Percentiles rank a stretch among this genome's conserved stretches.
These are phyloP conservation scores for Aricia artaxerxes DNA, from an alignment of 2,888 invertebrate species.

Conservation along the genomic window DNA sequence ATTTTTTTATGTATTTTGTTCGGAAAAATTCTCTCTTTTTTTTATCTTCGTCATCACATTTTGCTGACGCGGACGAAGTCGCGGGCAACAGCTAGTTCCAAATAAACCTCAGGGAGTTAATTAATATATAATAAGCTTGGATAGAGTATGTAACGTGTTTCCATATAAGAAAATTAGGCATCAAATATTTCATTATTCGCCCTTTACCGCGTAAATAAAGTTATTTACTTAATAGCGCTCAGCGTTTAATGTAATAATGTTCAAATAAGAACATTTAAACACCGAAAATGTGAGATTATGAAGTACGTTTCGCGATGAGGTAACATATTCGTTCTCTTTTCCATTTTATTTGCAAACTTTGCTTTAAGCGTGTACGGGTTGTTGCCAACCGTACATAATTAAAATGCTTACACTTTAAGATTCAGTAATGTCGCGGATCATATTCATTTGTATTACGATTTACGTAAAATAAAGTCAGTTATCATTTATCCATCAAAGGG, in stretches of 20 bases:
- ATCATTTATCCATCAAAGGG: too few relatives aligned
- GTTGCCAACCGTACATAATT: too few relatives aligned
- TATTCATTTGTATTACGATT: too few relatives aligned
- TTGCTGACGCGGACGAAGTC: too few relatives aligned
- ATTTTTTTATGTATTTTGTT: too few relatives aligned
- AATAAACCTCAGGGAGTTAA: not conserved
- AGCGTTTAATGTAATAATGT: not conserved
- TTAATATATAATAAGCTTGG: not conserved
- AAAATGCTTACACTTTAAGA: too few relatives aligned
- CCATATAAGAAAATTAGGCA: not conserved
- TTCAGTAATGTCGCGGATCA: too few relatives aligned
- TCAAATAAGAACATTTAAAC: not conserved
- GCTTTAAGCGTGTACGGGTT: not conserved
- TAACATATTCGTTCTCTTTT: not conserved
- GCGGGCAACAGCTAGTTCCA: too few relatives aligned
- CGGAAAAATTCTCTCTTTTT: too few relatives aligned
- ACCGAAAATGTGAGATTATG: not conserved
- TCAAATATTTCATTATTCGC: not conserved
- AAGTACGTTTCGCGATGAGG: not conserved
- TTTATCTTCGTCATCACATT: too few relatives aligned
- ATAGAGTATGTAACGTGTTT: not conserved
- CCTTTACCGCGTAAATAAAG: not conserved
- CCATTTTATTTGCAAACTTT: not conserved
- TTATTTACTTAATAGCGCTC: conserved; percentile 1
- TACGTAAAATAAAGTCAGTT: too few relatives aligned